Conservation (phyloP, 2,113 vertebrate genomes). For the Nymphicus hollandicus region DNA sequence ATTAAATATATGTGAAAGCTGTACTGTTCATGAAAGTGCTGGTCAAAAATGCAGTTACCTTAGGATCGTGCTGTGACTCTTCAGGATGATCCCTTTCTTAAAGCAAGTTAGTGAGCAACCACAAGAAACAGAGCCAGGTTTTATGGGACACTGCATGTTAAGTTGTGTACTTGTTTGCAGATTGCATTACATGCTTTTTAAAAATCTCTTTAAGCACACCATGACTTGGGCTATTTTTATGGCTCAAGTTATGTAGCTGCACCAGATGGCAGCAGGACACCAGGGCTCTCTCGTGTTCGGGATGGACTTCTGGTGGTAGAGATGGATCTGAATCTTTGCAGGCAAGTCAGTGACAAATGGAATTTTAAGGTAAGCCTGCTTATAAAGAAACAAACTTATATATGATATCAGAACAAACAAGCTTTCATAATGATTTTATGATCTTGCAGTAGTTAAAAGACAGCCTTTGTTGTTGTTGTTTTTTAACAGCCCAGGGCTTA, state of each 20-base stretch:
- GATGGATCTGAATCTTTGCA: conserved; percentile 92
- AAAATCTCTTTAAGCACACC: conserved; percentile 79
- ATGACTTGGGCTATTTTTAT: conserved; percentile 91
- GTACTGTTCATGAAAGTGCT: neutral
- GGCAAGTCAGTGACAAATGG: conserved; percentile 91
- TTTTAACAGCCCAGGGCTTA: neutral
- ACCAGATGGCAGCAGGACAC: conserved; percentile 87
- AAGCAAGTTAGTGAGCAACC: neutral
- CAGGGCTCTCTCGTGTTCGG: conserved; percentile 84
- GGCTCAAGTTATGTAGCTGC: conserved; percentile 93
- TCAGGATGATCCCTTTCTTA: neutral
- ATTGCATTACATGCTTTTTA: neutral
- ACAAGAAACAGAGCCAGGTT: neutral
- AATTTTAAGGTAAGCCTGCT: conserved; percentile 85
- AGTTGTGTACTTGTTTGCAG: neutral
- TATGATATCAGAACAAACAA: neutral
- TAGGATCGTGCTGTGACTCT: neutral
- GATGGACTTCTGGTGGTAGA: conserved; percentile 90
- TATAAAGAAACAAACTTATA: neutral
- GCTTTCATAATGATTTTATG: neutral
- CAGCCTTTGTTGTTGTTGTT: neutral
- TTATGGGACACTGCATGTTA: neutral
- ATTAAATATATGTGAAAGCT: neutral
- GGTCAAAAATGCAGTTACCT: neutral
- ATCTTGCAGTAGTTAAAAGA: neutral